Evolutionary conservation across 2,797 vertebrate genomes (phyloP).

Genomic region (Peromyscus eremicus): DNA sequence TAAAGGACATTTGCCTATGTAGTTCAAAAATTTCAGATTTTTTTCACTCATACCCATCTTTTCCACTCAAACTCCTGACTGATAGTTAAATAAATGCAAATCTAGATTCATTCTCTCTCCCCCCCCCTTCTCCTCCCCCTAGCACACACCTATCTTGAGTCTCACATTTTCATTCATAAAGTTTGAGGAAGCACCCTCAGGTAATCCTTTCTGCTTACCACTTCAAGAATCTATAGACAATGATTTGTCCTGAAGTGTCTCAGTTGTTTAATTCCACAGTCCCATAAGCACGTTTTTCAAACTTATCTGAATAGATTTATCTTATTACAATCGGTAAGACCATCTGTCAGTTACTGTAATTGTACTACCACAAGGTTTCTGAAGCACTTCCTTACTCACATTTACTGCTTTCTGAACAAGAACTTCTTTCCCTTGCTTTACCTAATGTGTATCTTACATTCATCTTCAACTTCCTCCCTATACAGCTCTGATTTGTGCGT

Average conservation of each 20-base stretch:
- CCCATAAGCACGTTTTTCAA: not conserved
- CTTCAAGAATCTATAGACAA: not conserved
- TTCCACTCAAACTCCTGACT: not conserved
- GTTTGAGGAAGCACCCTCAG: not conserved
- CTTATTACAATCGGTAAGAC: not conserved
- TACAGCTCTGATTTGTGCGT: not conserved
- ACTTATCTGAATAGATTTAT: not conserved
- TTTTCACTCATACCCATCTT: not conserved
- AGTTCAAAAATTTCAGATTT: not conserved
- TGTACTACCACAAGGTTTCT: not conserved
- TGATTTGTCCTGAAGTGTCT: not conserved
- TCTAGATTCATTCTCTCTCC: not conserved
- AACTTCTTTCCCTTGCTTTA: not conserved
- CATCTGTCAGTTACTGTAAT: not conserved
- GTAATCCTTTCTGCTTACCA: not conserved
- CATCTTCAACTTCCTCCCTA: not conserved
- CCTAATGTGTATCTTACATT: not conserved
- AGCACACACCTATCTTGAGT: not conserved
- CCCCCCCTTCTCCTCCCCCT: too few species aligned
- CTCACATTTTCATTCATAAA: not conserved
- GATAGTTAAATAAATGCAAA: not conserved
- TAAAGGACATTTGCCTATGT: not conserved
- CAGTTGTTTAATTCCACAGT: conserved; percentile 26
- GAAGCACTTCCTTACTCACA: not conserved
- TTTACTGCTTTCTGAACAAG: not conserved